These are phyloP conservation scores for Marisa cornuarietis DNA, from an alignment of 1,140 invertebrate genomes.

Conservation along the genomic window DNA sequence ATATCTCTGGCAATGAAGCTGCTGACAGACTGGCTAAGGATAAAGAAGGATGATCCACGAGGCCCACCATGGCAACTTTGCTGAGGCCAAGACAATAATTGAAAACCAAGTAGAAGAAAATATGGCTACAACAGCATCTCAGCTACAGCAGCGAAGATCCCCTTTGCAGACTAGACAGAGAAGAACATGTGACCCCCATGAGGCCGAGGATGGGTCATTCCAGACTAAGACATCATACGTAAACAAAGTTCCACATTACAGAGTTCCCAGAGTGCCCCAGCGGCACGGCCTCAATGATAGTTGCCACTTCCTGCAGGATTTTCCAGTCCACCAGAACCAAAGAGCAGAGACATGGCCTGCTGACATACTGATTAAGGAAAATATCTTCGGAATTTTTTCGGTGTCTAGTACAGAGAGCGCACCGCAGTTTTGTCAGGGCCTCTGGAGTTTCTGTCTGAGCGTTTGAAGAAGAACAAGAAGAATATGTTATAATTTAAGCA, in stretches of 20 bases:
- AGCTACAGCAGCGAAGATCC: neutral
- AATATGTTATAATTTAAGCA: too few relatives aligned
- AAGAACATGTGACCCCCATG: neutral
- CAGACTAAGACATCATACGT: neutral
- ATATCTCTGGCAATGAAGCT: neutral
- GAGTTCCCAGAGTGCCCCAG: neutral
- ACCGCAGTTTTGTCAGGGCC: too few relatives aligned
- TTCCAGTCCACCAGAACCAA: too few relatives aligned
- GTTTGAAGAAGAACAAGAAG: too few relatives aligned
- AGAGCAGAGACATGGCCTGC: too few relatives aligned
- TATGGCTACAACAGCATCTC: neutral
- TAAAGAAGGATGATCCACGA: neutral
- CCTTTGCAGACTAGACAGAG: neutral
- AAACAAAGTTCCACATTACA: neutral
- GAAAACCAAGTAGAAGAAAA: neutral
- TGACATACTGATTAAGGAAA: too few relatives aligned
- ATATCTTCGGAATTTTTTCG: too few relatives aligned
- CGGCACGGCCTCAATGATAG: too few relatives aligned
- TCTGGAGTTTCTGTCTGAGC: too few relatives aligned
- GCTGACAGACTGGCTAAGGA: neutral
- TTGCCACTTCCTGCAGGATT: too few relatives aligned
- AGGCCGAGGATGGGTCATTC: neutral
- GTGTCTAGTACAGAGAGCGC: too few relatives aligned
- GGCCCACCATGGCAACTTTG: neutral
- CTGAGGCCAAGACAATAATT: neutral